A percentile compares a stretch with the other conserved stretches of the same genome.
Evolutionary conservation across 2,888 invertebrate genomes (phyloP).

Genomic region (Cryptocephalus primarius): DNA sequence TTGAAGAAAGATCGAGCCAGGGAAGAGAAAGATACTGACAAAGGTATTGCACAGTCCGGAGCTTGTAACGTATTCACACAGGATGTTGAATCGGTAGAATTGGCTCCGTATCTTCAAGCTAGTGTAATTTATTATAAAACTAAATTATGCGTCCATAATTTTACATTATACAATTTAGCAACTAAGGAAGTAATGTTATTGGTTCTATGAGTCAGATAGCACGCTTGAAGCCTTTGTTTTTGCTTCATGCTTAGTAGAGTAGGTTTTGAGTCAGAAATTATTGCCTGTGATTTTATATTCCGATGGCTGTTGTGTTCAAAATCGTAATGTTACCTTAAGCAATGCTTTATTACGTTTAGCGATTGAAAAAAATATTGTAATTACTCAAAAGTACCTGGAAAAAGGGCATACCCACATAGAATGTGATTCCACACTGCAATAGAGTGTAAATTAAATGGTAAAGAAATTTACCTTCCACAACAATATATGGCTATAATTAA

Average conservation of each 20-base stretch:
- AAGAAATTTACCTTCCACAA: neutral
- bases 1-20: too few relatives aligned
- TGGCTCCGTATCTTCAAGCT: too few relatives aligned
- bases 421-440: neutral
- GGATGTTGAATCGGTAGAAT: too few relatives aligned
- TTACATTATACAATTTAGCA: neutral
- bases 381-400: neutral
- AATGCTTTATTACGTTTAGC: neutral
- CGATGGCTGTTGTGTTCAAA: neutral
- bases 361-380: neutral
- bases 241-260: neutral
- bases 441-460: neutral
- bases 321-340: neutral
- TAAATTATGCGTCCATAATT: too few relatives aligned
- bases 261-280: neutral
- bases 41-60: too few relatives aligned
- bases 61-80: too few relatives aligned
- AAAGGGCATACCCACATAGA: neutral
- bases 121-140: too few relatives aligned
- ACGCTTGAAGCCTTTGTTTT: neutral
- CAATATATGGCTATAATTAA: neutral
- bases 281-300: neutral
- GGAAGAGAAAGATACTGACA: too few relatives aligned
- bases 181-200: neutral
- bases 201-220: neutral